A percentile compares a stretch with the other conserved stretches of the same genome.
Conservation (phyloP, 2,888 invertebrate species). For the Sympetrum striolatum region DNA sequence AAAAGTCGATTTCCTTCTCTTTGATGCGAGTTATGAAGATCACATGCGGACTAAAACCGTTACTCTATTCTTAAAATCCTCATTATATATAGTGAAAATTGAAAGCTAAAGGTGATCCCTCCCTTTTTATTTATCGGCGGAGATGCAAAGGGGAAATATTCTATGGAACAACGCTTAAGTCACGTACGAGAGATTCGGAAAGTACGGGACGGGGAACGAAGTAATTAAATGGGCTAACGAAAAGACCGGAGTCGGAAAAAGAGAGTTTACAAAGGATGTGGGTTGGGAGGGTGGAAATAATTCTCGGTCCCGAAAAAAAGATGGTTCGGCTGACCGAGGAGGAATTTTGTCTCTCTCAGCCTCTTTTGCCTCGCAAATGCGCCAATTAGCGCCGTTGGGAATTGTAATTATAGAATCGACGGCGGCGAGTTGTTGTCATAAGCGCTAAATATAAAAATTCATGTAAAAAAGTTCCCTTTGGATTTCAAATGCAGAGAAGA, state of each 20-base stretch:
- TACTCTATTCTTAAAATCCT: too few species aligned
- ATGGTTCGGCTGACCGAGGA: background rate
- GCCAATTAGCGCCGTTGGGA: background rate
- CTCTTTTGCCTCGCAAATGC: background rate
- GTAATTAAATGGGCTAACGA: background rate
- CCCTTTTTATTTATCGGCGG: constrained; percentile 17
- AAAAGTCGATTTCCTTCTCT: too few species aligned
- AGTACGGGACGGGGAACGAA: too few species aligned
- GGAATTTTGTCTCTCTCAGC: background rate
- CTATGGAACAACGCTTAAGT: background rate
- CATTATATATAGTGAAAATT: too few species aligned
- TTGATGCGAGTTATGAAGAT: too few species aligned
- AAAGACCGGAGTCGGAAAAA: background rate
- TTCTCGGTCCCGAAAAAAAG: background rate
- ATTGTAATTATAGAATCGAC: background rate
- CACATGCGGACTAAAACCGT: too few species aligned
- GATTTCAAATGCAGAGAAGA: too few species aligned
- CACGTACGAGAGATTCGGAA: too few species aligned
- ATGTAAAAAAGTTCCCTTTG: too few species aligned
- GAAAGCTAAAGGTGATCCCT: constrained; percentile 12
- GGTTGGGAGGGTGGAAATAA: background rate
- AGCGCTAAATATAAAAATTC: too few species aligned
- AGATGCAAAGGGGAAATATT: constrained; percentile 26
- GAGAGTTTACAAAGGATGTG: background rate
- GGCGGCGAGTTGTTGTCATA: too few species aligned